Base-by-base conservation (phyloP, 2,113 vertebrate species). In the Callaeas wilsoni region DNA sequence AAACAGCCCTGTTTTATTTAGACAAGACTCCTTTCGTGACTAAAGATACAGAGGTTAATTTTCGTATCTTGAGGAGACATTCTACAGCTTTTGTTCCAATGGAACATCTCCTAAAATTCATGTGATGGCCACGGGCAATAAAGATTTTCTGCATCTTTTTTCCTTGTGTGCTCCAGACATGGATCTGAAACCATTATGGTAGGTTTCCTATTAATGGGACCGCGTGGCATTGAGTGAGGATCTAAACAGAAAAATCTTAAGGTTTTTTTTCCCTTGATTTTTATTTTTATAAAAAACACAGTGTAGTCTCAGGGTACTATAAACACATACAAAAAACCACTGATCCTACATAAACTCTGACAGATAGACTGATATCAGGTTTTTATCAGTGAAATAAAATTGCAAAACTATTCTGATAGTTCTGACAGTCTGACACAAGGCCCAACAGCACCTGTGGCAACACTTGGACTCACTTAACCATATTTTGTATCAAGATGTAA, bases 201-300 rank as follows among this genome's bases (percentile, higher is more conserved):
- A 64, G 53, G 22, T 23, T 65, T 87, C 16, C 16, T 52, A 5
- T 33, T 30, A 44, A 35, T 55, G 42, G 8, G 39, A 74, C 27
- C 3, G 1, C 0, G 0, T 37, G 14, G 19, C 12, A 27, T 67
- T 78, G 35, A 64, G 27, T 42, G 44, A 67, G 35, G 13, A 27
- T 67, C 35, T 69, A 80, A 69, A 86, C 5, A 83, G 20, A 67
- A 64, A 74, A 50, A 27, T 25, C 2, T 41, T 56, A 13, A 0
- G 1, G 0, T 39, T 68, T 65, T 68, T 57, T 17, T 11, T 3
- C 33, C 33, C 29, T 44, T 32, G 13, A 62, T 41, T 86, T 91
- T 64, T 49, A 11, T 42, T 93, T 88, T 84, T 67, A 16, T 73
- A 46, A 18, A 56, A 80, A 83, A 32, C 39, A 50, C 11, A 49